Percentiles rank a stretch among this genome's conserved stretches.
Evolutionary conservation across 2,888 invertebrate genomes (phyloP).

Genomic region (Drosophila barbarae): DNA sequence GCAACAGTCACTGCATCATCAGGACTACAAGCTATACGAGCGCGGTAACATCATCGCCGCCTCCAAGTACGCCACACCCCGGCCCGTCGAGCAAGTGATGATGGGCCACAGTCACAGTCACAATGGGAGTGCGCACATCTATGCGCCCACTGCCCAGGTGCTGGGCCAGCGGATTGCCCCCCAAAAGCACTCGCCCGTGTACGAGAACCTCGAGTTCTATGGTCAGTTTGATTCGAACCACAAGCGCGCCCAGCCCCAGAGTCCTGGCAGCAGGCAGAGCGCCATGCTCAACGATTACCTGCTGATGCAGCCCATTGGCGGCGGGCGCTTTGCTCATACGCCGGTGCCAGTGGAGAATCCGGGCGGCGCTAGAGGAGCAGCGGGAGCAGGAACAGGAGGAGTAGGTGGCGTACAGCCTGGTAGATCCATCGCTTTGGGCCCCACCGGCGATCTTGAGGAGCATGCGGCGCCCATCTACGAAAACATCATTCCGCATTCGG

Average conservation of each 20-base stretch:
- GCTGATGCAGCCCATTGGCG: conserved; percentile 79
- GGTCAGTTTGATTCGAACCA: conserved; percentile 79
- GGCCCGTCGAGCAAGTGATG: conserved; percentile 81
- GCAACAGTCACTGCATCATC: conserved; percentile 35
- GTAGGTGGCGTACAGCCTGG: neutral
- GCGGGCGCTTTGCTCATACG: conserved; percentile 79
- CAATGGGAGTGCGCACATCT: conserved; percentile 47
- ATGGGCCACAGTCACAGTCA: conserved; percentile 25
- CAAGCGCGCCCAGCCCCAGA: conserved; percentile 90
- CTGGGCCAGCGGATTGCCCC: conserved; percentile 76
- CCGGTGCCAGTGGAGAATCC: conserved; percentile 81
- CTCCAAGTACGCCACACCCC: conserved; percentile 88
- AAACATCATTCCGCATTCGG: conserved; percentile 83
- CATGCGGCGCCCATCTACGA: conserved; percentile 83
- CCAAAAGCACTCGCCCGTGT: conserved; percentile 82
- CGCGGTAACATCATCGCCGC: conserved; percentile 88
- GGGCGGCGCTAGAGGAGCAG: neutral
- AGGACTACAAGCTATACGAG: conserved; percentile 83
- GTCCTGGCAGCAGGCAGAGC: conserved; percentile 66
- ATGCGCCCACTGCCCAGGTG: conserved; percentile 57
- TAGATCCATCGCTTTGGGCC: conserved; percentile 9
- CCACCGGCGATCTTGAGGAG: conserved; percentile 62
- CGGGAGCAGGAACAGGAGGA: neutral
- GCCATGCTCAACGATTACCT: conserved; percentile 80
- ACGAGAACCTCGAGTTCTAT: conserved; percentile 92